A percentile compares a stretch with the other conserved stretches of the same genome.
phyloP scores from a whole-genome alignment of 2,888 invertebrate species.

The Aethes cnicana region DNA sequence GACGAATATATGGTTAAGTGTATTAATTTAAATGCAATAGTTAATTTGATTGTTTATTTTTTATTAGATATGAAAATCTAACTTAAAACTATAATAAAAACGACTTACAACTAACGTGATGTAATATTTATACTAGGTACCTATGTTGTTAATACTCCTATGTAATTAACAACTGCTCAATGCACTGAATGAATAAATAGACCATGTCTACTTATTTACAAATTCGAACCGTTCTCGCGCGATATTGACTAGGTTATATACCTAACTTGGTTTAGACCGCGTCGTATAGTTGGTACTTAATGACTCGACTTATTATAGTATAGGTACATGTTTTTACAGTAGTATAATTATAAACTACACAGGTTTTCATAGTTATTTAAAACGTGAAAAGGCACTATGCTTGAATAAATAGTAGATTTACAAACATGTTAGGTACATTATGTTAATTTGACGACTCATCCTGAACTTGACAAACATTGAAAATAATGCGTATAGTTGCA shows the following conservation, averaged over 20 bases:
- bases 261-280: too few species aligned
- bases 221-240: constrained; percentile 57
- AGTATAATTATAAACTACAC: constrained; percentile 24
- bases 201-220: constrained; percentile 43
- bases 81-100: constrained; percentile 61
- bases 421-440: constrained; percentile 18
- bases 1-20: too few species aligned
- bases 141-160: constrained; percentile 48
- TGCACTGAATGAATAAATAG: constrained; percentile 47
- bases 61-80: constrained; percentile 63
- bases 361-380: constrained; percentile 43
- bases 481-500: constrained; percentile 35
- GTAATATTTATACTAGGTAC: constrained; percentile 61
- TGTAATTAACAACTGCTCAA: constrained; percentile 52
- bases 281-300: too few species aligned
- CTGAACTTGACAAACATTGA: constrained; percentile 26
- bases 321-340: constrained; percentile 18
- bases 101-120: constrained; percentile 60
- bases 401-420: constrained; percentile 57
- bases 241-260: constrained; percentile 36
- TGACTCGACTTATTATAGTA: constrained; percentile 8
- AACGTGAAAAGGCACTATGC: constrained; percentile 77
- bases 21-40: constrained; percentile 5
- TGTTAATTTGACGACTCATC: constrained; percentile 32
- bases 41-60: constrained; percentile 40